Base-by-base conservation (phyloP, 2,888 invertebrate species). In the Magallana nippona region DNA sequence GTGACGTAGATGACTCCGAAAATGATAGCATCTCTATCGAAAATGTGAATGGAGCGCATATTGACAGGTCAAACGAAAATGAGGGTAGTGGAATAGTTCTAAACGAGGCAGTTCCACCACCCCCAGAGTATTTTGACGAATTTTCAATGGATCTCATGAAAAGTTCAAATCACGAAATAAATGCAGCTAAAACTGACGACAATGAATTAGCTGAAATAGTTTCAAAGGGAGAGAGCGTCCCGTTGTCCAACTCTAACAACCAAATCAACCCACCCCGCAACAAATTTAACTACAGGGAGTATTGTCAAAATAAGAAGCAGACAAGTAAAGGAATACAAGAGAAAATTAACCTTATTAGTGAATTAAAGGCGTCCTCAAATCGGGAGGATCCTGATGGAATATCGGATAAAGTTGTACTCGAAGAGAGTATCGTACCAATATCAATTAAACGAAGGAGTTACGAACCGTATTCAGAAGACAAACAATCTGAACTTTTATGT, bases 401-500 rank as follows among this genome's bases (percentile, higher is more conserved):
- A 27, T 56, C 56, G 13, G 62, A 81, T 27, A 44, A 60, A 32
- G 60, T 62, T 19, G 81, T 81, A 10, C 17, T 62, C 13, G 81
- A 84, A 10, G 84, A 81, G 5, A 62, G 78, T 55, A 84, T 84
- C 3, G 78, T 81, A 15, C 81, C 81, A 27, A 81, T 44, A n/a
- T 55, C 55, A 55, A 55, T 81, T 22, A 81, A 81, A 27, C 60
- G 81, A 55, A 81, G 60, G 57, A 81, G 81, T 44, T 63, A 60
- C 22, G 44, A 60, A 32, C 60, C 58, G 2, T 44, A 62, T 13
- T n/a, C 19, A 11, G 55, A 78, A 15, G 22, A 78, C 15, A 57
- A 86, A 78, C 88, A 87, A 71, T 86, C 88, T 13, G 88, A 90
- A 81, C 86, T 88, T n/a, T 82, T 88, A 17, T 83, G 85, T 82